A percentile compares a stretch with the other conserved stretches of the same genome.
Conservation (phyloP, 2,113 vertebrate genomes). For the Callaeas wilsoni region DNA sequence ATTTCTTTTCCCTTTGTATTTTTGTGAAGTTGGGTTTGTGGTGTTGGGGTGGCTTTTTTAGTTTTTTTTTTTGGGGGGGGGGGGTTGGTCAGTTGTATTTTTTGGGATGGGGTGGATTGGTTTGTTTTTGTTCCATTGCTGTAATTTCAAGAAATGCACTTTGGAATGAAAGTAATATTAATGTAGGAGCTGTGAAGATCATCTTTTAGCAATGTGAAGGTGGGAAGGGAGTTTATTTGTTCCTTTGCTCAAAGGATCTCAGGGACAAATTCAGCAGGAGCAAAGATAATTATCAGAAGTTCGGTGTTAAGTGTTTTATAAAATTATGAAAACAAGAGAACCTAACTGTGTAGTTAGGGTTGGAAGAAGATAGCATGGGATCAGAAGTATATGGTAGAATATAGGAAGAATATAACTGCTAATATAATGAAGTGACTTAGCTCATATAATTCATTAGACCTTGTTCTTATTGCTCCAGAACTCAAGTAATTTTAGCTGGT, state of each 20-base stretch:
- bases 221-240: neutral
- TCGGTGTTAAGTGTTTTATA: neutral
- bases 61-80: neutral
- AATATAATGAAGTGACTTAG: neutral
- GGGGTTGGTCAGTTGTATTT: neutral
- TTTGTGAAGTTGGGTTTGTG: neutral
- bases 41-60: neutral
- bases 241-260: neutral
- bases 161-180: neutral
- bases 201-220: neutral
- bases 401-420: neutral
- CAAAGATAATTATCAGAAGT: neutral
- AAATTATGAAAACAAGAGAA: neutral
- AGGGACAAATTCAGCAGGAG: neutral
- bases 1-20: neutral
- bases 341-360: neutral
- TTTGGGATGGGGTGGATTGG: neutral
- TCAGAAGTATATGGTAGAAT: neutral
- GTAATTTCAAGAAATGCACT: neutral
- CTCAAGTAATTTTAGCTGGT: neutral
- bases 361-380: neutral
- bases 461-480: neutral
- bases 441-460: neutral
- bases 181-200: neutral
- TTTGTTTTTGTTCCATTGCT: neutral